A percentile compares a stretch with the other conserved stretches of the same genome.
Evolutionary conservation across 1,140 invertebrate genomes (phyloP).

Genomic region (Papilio glaucus): DNA sequence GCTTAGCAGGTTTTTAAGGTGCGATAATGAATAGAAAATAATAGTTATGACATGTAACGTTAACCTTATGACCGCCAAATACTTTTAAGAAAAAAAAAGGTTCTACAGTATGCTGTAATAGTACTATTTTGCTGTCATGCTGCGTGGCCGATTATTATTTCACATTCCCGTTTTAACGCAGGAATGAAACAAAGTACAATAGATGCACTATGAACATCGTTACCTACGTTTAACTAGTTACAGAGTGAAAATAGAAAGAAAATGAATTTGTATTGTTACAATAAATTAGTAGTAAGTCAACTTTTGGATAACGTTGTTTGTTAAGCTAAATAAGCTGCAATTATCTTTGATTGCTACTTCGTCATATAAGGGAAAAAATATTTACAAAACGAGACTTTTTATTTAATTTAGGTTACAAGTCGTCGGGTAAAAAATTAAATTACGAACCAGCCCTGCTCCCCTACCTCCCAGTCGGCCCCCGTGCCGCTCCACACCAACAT

Average conservation of each 20-base stretch:
- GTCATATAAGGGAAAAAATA: conserved; percentile 22
- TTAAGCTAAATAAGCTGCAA: neutral
- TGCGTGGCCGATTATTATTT: neutral
- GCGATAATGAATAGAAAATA: conserved; percentile 14
- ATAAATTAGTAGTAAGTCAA: neutral
- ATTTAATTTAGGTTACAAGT: conserved; percentile 39
- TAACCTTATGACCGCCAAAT: conserved; percentile 13
- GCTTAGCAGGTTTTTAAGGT: conserved; percentile 3
- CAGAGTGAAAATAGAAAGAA: neutral
- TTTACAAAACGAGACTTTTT: conserved; percentile 23
- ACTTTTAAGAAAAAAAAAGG: neutral
- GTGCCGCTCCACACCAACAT: conserved; percentile 40
- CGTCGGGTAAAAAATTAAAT: conserved; percentile 63
- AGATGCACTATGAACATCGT: neutral
- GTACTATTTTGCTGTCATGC: neutral
- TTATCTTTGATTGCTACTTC: conserved; percentile 2
- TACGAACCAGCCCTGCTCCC: conserved; percentile 45
- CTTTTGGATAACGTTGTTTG: neutral
- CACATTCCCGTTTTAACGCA: neutral
- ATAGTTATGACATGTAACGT: conserved; percentile 3
- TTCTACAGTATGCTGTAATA: neutral
- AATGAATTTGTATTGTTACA: neutral
- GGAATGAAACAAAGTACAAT: neutral
- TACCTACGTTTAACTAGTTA: neutral
- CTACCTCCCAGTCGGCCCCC: conserved; percentile 32